These are phyloP conservation scores for Dioctria rufipes DNA, from an alignment of 2,888 invertebrate genomes.

Conservation along the genomic window DNA sequence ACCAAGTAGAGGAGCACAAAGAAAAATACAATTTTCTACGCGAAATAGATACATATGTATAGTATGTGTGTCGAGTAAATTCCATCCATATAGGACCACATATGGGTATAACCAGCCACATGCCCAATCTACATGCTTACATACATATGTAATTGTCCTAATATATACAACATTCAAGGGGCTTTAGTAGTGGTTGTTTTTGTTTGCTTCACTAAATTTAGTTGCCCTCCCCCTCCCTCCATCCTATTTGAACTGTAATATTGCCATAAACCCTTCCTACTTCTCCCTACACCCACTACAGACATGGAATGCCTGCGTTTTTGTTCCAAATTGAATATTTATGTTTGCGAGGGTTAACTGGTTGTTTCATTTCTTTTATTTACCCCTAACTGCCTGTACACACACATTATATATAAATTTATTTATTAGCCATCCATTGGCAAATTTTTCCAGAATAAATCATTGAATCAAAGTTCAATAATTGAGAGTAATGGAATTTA, in stretches of 20 bases:
- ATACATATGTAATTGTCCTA: conserved; percentile 17
- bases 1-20: conserved; percentile 31
- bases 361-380: conserved; percentile 51
- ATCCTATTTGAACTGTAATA: conserved; percentile 45
- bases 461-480: conserved; percentile 33
- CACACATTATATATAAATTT: conserved; percentile 69
- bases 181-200: conserved; percentile 53
- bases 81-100: background rate
- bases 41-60: conserved; percentile 8
- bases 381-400: conserved; percentile 60
- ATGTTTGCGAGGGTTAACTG: conserved; percentile 50
- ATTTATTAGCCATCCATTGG: conserved; percentile 70
- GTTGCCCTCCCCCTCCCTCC: conserved; percentile 41
- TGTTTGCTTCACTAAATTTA: conserved; percentile 55
- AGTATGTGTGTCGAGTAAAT: background rate
- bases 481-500: conserved; percentile 33
- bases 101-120: background rate
- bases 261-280: background rate
- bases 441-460: conserved; percentile 65
- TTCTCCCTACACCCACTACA: too few species aligned
- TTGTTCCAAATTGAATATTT: conserved; percentile 58
- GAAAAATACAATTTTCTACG: conserved; percentile 35
- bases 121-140: background rate
- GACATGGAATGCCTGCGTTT: conserved; percentile 5
- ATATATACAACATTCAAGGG: conserved; percentile 42